Percentiles rank a stretch among this genome's conserved stretches.
phyloP scores from a whole-genome alignment of 2,113 vertebrate species.

The Oreochromis niloticus region DNA sequence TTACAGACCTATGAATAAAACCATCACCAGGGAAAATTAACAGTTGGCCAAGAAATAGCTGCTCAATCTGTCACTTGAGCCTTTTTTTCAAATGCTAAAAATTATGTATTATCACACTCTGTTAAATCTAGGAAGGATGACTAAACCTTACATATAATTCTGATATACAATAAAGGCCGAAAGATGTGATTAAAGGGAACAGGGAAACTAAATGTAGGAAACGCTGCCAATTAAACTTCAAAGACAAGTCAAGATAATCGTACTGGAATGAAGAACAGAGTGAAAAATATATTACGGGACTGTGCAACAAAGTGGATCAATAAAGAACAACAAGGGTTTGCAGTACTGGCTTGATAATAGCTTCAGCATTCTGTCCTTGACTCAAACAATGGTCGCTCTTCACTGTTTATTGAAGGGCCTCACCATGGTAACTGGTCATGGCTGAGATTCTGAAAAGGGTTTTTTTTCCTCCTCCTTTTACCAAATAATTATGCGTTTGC shows the following conservation, averaged over 20 bases:
- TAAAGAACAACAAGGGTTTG: conserved; percentile 32
- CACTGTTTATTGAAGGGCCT: conserved; percentile 22
- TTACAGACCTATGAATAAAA: background rate
- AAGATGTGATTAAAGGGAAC: background rate
- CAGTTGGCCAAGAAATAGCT: background rate
- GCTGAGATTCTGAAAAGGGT: background rate
- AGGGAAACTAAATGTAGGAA: background rate
- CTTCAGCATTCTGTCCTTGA: conserved; percentile 36
- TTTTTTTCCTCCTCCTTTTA: background rate
- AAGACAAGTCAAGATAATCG: background rate
- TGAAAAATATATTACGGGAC: background rate
- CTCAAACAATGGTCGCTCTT: conserved; percentile 34
- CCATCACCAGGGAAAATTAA: background rate
- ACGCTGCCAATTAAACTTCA: background rate
- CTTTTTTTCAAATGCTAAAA: background rate
- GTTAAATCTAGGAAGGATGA: background rate
- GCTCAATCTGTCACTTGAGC: background rate
- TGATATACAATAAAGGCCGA: background rate
- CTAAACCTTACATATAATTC: background rate
- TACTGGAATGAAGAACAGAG: background rate
- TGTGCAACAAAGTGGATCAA: conserved; percentile 45
- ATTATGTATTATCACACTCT: background rate
- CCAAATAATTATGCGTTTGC: background rate
- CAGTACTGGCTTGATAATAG: conserved; percentile 14
- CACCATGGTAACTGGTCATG: conserved; percentile 54